These are phyloP conservation scores for Heliconius eleuchia DNA, from an alignment of 1,140 invertebrate genomes.

Conservation along the genomic window DNA sequence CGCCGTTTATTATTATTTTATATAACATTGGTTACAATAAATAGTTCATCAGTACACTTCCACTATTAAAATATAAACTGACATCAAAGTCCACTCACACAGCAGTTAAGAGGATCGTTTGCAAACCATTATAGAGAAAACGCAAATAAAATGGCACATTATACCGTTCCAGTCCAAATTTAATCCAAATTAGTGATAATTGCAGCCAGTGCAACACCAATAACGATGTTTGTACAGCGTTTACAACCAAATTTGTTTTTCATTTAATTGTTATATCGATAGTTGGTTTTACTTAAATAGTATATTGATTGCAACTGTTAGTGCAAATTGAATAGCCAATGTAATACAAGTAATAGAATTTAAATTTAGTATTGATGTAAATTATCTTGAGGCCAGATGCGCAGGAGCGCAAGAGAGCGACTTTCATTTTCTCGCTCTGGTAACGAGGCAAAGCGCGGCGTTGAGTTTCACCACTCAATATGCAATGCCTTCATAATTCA, in stretches of 20 bases:
- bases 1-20: neutral
- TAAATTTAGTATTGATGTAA: no score
- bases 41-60: neutral
- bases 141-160: constrained; percentile 39
- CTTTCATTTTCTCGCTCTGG: no score
- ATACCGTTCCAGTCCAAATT: constrained; percentile 33
- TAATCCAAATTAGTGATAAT: constrained; percentile 41
- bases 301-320: neutral
- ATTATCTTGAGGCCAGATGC: no score
- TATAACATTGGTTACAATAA: neutral
- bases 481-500: no score
- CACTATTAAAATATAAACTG: constrained; percentile 9
- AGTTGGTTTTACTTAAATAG: neutral
- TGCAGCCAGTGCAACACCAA: constrained; percentile 30
- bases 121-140: constrained; percentile 34
- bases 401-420: no score
- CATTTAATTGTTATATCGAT: constrained; percentile 22
- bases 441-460: no score
- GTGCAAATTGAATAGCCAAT: neutral
- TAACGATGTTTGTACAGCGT: constrained; percentile 30
- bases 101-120: constrained; percentile 34
- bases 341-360: neutral
- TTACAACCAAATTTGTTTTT: constrained; percentile 25
- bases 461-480: no score
- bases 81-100: constrained; percentile 20